Evolutionary conservation across 2,888 invertebrate species (phyloP).

Genomic region (Epirrita christyi): DNA sequence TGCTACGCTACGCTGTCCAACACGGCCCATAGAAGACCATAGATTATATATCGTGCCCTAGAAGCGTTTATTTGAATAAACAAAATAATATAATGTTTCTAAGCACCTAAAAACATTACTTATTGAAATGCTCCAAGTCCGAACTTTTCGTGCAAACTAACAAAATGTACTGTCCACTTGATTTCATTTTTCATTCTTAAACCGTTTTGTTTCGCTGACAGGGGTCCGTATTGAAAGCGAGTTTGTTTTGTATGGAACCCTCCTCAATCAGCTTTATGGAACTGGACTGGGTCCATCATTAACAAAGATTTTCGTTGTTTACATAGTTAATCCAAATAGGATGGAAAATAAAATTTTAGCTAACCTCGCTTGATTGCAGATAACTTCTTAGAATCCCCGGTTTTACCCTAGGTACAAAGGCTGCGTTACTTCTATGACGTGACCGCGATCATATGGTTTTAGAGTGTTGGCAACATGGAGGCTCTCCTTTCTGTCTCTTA

Average conservation of each 20-base stretch:
- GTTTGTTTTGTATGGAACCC: conserved; percentile 69
- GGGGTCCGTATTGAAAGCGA: conserved; percentile 71
- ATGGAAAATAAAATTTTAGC: too few relatives aligned
- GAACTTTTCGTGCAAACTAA: conserved; percentile 35
- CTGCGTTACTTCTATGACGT: too few relatives aligned
- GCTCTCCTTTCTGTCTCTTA: too few relatives aligned
- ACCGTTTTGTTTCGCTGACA: conserved; percentile 78
- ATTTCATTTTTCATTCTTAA: conserved; percentile 83
- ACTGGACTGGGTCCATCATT: conserved; percentile 61
- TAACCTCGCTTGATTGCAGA: too few relatives aligned
- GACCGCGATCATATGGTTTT: too few relatives aligned
- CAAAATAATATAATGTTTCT: too few relatives aligned
- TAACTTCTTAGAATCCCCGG: too few relatives aligned
- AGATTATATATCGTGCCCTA: too few relatives aligned
- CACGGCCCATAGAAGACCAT: too few relatives aligned
- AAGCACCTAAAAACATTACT: background rate
- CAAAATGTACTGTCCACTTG: conserved; percentile 69
- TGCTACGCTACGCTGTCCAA: too few relatives aligned
- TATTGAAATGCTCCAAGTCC: conserved; percentile 41
- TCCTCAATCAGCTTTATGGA: conserved; percentile 66
- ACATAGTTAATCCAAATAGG: conserved; percentile 2
- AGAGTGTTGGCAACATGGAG: too few relatives aligned
- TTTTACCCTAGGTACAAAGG: too few relatives aligned
- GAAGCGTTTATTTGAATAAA: background rate
- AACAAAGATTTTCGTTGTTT: conserved; percentile 56